A percentile compares a stretch with the other conserved stretches of the same genome.
Conservation (phyloP, 2,797 vertebrate genomes). For the Jordanella pulchra region DNA sequence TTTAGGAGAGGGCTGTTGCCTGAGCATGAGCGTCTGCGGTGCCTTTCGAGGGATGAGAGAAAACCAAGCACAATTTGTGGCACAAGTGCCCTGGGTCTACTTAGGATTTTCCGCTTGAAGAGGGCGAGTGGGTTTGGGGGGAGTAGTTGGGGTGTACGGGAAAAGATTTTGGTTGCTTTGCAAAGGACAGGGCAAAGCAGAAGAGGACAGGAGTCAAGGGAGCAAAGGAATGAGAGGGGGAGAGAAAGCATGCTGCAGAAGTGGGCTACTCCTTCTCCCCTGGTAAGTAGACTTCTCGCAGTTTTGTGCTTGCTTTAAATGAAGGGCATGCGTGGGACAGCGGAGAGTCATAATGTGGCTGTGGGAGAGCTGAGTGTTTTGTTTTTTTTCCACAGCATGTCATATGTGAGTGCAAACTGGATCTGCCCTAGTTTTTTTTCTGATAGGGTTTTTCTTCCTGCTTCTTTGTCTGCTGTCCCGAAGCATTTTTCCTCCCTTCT, state of each 20-base stretch:
- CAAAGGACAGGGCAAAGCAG: constrained; percentile 47
- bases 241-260: constrained; percentile 63
- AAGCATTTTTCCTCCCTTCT: constrained; percentile 17
- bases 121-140: constrained; percentile 15
- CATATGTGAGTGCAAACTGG: constrained; percentile 53
- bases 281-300: constrained; percentile 72
- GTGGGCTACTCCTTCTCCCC: constrained; percentile 63
- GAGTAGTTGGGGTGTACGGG: neutral
- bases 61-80: constrained; percentile 58
- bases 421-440: constrained; percentile 66
- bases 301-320: constrained; percentile 49
- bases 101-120: constrained; percentile 62
- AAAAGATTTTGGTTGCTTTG: constrained; percentile 56
- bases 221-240: constrained; percentile 52
- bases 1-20: constrained; percentile 42
- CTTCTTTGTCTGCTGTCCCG: constrained; percentile 21
- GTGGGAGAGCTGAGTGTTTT: constrained; percentile 37
- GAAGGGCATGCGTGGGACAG: constrained; percentile 40
- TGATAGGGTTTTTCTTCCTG: constrained; percentile 33
- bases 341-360: constrained; percentile 26
- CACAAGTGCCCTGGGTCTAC: constrained; percentile 53
- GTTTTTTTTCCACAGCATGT: constrained; percentile 53
- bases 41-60: constrained; percentile 21
- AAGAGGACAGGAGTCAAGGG: constrained; percentile 45
- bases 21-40: constrained; percentile 26